A percentile compares a stretch with the other conserved stretches of the same genome.
These are phyloP conservation scores for Carcharodon carcharias DNA, from an alignment of 2,797 vertebrate species.

Conservation along the genomic window DNA sequence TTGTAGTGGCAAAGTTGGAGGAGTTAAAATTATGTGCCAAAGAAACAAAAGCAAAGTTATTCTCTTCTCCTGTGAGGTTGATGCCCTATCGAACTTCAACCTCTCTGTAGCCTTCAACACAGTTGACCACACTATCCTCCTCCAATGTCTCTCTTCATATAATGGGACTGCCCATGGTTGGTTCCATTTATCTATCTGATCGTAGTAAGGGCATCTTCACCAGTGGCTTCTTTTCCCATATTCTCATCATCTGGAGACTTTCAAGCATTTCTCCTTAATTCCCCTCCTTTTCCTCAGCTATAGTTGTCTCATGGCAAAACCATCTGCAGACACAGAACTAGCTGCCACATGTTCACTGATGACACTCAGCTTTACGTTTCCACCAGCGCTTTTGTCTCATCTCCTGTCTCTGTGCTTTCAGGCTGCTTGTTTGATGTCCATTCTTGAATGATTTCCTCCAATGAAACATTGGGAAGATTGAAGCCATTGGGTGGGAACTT, in stretches of 20 bases:
- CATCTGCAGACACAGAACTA: background rate
- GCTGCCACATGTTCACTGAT: background rate
- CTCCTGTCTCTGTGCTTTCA: background rate
- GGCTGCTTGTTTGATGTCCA: background rate
- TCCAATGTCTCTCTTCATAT: background rate
- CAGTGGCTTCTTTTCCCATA: background rate
- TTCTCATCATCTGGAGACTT: background rate
- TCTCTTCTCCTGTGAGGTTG: background rate
- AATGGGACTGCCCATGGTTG: background rate
- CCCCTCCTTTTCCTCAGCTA: background rate
- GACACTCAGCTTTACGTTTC: background rate
- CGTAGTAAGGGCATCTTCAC: background rate
- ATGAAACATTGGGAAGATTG: background rate
- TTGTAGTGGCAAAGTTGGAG: background rate
- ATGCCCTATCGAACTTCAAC: background rate
- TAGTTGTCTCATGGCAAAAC: background rate
- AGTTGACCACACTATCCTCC: background rate
- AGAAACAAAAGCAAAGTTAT: background rate
- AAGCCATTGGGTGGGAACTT: background rate
- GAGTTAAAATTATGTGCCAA: background rate
- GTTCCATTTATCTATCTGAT: background rate
- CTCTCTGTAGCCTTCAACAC: background rate
- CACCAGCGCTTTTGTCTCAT: background rate
- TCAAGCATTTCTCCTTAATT: background rate
- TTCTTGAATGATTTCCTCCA: background rate